Base-by-base conservation (phyloP, 2,113 vertebrate genomes). In the Microtus montanus region DNA sequence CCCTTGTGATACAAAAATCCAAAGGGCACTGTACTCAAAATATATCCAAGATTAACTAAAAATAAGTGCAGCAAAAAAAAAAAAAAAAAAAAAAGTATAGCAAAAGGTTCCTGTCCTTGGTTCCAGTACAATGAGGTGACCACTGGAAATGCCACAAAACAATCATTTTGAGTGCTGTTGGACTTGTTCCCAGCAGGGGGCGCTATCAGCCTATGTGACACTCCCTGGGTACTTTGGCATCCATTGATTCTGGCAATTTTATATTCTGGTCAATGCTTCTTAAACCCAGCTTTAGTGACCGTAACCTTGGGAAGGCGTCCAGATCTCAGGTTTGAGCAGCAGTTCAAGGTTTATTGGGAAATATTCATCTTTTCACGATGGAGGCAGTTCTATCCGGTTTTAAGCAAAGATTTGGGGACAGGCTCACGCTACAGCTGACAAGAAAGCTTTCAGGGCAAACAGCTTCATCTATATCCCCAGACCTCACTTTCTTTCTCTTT, bases 391-490 rank as follows among this genome's bases (percentile, higher is more conserved):
- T 90, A 63, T 86, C 79, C 75, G 68, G n/a, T 93, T 96, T 94
- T 74, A 90, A 95, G 71, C 79, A 78, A 96, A 93, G 90, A 95
- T 58, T 64, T 66, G 26, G 58, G 79, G 49, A 93, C 73, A 73
- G 28, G 30, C 87, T 79, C 64, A 89, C 90, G 80, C 85, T 87
- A 94, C 96, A 97, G 90, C 96, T 68, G 96, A 87, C 93, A 90
- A 96, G 74, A 93, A 96, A 87, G 92, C 64, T 93, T 93, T 96
- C 85, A 90, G 93, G 80, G 87, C 77, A 93, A 92, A 92, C 49
- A 61, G 54, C 35, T 90, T 86, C 93, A 71, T 92, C 61, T 89
- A 15, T 75, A 92, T 79, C 90, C 58, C 20, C 63, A 95, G 92
- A 86, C 49, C 47, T 74, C 89, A 82, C 35, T 94, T 86, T 66